phyloP scores from a whole-genome alignment of 2,888 invertebrate genomes.

The Isotomurus palustris region DNA sequence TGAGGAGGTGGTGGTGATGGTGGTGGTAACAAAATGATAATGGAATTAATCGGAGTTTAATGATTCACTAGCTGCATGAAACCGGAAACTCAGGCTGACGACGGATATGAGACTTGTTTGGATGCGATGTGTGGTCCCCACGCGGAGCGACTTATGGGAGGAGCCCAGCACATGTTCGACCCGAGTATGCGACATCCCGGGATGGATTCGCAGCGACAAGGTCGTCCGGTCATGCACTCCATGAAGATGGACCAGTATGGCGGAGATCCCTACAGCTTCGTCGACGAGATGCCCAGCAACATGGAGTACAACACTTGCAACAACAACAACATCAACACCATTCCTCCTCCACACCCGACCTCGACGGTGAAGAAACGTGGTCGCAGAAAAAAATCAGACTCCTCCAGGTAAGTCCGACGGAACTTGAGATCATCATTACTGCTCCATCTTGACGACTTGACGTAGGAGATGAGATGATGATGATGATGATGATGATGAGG shows the following conservation, averaged over 20 bases:
- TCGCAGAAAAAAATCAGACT: conserved; percentile 69
- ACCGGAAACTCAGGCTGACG: conserved; percentile 71
- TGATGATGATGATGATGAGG: no score
- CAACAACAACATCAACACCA: conserved; percentile 48
- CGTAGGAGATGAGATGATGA: no score
- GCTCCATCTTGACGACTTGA: no score
- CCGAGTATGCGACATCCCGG: conserved; percentile 33
- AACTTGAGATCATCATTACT: background rate
- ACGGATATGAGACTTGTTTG: conserved; percentile 80
- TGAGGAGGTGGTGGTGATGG: background rate
- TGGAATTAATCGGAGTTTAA: background rate
- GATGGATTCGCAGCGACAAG: conserved; percentile 29
- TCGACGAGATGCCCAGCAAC: conserved; percentile 50
- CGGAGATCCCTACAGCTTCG: conserved; percentile 80
- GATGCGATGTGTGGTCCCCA: conserved; percentile 51
- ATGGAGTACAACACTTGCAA: conserved; percentile 22
- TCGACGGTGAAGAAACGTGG: conserved; percentile 72
- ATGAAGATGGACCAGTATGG: conserved; percentile 42
- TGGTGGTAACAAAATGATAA: conserved; percentile 1
- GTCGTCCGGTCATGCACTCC: conserved; percentile 32
- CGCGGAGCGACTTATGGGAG: conserved; percentile 46
- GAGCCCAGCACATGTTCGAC: conserved; percentile 29
- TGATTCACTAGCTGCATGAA: conserved; percentile 49
- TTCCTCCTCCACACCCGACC: conserved; percentile 51
- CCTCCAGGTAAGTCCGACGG: conserved; percentile 9